Evolutionary conservation across 2,797 vertebrate species (phyloP).

Genomic region (Esox lucius): DNA sequence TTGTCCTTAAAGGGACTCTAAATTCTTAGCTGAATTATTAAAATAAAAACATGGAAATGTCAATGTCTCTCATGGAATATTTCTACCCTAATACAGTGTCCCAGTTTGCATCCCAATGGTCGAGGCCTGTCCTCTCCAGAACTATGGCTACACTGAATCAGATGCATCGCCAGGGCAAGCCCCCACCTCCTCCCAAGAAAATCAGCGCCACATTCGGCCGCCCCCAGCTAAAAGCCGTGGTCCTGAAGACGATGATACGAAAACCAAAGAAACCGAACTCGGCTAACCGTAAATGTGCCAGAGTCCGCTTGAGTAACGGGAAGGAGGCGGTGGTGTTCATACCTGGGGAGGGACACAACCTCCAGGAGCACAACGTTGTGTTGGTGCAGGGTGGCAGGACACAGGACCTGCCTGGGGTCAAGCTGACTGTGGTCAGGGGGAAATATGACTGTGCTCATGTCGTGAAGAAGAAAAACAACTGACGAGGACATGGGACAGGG

Average conservation of each 20-base stretch:
- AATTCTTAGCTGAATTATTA: too few relatives aligned
- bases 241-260: conserved; percentile 86
- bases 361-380: conserved; percentile 92
- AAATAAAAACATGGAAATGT: too few relatives aligned
- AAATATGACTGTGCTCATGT: conserved; percentile 93
- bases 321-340: conserved; percentile 84
- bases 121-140: conserved; percentile 53
- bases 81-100: conserved; percentile 5
- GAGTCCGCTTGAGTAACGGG: conserved; percentile 85
- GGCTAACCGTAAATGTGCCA: conserved; percentile 89
- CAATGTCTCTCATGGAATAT: not conserved
- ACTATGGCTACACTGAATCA: conserved; percentile 92
- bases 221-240: conserved; percentile 86
- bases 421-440: conserved; percentile 84
- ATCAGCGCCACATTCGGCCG: conserved; percentile 72
- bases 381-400: conserved; percentile 87
- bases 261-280: conserved; percentile 98
- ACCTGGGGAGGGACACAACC: conserved; percentile 90
- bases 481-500: not conserved
- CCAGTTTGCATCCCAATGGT: conserved; percentile 52
- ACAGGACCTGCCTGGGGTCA: conserved; percentile 90
- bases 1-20: too few relatives aligned
- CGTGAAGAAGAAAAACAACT: conserved; percentile 81
- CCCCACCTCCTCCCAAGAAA: conserved; percentile 1
- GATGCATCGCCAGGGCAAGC: conserved; percentile 83